A percentile compares a stretch with the other conserved stretches of the same genome.
Conservation (phyloP, 2,888 invertebrate species). For the Philereme vetulata region DNA sequence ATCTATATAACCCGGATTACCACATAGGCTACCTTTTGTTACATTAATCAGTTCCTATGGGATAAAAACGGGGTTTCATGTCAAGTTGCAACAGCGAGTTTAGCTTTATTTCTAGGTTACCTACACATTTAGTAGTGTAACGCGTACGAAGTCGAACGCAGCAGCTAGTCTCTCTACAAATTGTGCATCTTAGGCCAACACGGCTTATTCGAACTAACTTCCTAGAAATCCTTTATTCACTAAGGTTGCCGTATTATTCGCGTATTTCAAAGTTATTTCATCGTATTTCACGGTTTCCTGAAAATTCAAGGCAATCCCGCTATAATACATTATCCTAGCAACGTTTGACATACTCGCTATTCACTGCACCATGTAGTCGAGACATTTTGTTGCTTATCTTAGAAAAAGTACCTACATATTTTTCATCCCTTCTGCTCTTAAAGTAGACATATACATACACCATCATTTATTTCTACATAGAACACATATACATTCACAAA, state of each 20-base stretch:
- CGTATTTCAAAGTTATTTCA: slow-evolving; percentile 15
- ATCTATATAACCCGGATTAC: too few relatives aligned
- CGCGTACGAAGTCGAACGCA: too few relatives aligned
- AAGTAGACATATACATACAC: neutral
- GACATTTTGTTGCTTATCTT: slow-evolving; percentile 3
- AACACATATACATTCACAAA: too few relatives aligned
- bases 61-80: too few relatives aligned
- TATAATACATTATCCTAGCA: slow-evolving; percentile 18
- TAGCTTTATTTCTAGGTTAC: too few relatives aligned
- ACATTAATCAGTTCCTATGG: too few relatives aligned
- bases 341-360: slow-evolving; percentile 15
- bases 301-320: slow-evolving; percentile 22
- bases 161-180: too few relatives aligned
- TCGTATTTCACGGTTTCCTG: slow-evolving; percentile 23
- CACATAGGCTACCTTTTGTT: too few relatives aligned
- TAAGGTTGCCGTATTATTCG: slow-evolving; percentile 17
- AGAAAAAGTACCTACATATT: slow-evolving; percentile 5
- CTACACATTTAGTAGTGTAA: too few relatives aligned
- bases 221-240: slow-evolving; percentile 4
- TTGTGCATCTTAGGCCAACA: too few relatives aligned
- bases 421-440: neutral
- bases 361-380: slow-evolving; percentile 7
- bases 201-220: neutral
- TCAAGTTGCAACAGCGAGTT: too few relatives aligned
- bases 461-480: neutral